Conservation (phyloP, 2,113 vertebrate species). For the Mobula hypostoma region DNA sequence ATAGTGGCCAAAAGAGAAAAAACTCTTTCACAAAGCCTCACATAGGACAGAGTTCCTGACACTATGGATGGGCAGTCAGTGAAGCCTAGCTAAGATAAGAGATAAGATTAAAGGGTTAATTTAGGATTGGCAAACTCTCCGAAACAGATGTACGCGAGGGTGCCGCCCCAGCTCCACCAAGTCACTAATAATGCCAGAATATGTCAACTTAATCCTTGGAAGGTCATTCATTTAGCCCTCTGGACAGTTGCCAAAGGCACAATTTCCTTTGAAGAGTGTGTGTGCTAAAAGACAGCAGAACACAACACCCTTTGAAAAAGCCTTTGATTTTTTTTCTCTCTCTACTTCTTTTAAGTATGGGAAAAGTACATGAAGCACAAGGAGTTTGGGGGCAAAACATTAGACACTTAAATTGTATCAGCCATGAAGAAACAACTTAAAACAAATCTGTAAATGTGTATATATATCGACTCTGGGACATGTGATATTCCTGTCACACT, state of each 20-base stretch:
- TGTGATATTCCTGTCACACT: neutral
- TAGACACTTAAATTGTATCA: neutral
- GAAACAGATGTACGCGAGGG: neutral
- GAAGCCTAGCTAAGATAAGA: neutral
- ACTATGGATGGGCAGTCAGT: neutral
- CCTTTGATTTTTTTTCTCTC: neutral
- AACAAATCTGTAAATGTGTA: neutral
- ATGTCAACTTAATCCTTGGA: neutral
- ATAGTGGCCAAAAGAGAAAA: neutral
- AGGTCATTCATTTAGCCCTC: constrained; percentile 2
- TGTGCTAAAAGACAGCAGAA: neutral
- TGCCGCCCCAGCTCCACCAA: neutral
- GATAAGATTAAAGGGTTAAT: neutral
- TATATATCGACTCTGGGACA: neutral
- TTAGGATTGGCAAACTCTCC: neutral
- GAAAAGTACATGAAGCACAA: neutral
- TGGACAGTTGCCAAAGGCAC: neutral
- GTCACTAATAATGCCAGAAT: no score
- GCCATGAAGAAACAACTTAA: neutral
- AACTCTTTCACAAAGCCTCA: neutral
- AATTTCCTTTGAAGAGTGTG: neutral
- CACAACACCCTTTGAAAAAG: neutral
- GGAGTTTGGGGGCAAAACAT: no score
- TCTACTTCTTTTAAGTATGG: neutral
- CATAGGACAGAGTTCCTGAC: neutral